Evolutionary conservation across 2,797 vertebrate species (phyloP).

Genomic region (Microchirus variegatus): DNA sequence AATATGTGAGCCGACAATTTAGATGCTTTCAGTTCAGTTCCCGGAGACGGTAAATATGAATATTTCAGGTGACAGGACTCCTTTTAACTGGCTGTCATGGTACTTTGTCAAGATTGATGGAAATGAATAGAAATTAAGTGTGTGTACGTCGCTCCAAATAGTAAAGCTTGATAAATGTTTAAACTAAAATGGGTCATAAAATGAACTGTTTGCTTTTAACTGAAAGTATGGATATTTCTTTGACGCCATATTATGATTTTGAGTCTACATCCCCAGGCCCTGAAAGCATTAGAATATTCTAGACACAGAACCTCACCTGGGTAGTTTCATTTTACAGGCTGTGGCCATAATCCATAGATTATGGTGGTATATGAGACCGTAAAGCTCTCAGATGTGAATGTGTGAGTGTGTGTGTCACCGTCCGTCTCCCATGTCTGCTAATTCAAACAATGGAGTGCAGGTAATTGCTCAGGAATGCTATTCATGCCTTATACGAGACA

Average conservation of each 20-base stretch:
- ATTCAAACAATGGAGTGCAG: constrained; percentile 28
- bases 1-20: constrained; percentile 39
- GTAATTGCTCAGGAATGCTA: constrained; percentile 66
- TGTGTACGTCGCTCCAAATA: neutral
- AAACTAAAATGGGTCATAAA: neutral
- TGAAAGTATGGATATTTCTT: neutral
- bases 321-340: constrained; percentile 63
- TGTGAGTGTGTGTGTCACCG: constrained; percentile 17
- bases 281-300: constrained; percentile 7
- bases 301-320: constrained; percentile 31
- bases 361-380: constrained; percentile 35
- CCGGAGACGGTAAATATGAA: constrained; percentile 31
- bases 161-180: neutral
- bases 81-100: constrained; percentile 15
- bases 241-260: constrained; percentile 10
- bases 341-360: constrained; percentile 24
- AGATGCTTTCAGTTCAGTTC: constrained; percentile 24
- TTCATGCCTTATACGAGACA: constrained; percentile 31
- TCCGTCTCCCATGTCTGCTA: constrained; percentile 10
- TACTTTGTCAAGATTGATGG: constrained; percentile 19
- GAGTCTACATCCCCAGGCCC: constrained; percentile 5
- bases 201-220: neutral
- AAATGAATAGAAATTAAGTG: constrained; percentile 4
- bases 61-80: constrained; percentile 33
- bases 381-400: constrained; percentile 21